Percentiles rank a stretch among this genome's conserved stretches.
phyloP scores from a whole-genome alignment of 2,113 vertebrate species.

The Anarrhichthys ocellatus region DNA sequence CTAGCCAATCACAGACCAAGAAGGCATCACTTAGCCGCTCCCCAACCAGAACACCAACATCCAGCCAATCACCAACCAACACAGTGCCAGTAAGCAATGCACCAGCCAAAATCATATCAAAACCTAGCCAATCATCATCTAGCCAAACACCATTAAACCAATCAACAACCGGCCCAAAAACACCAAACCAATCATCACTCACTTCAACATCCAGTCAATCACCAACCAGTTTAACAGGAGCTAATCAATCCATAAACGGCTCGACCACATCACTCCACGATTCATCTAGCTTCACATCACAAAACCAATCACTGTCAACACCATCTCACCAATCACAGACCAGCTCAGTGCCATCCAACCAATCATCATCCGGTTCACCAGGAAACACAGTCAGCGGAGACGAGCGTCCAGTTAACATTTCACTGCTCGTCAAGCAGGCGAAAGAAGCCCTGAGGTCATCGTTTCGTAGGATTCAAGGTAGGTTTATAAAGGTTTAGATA shows the following conservation, averaged over 20 bases:
- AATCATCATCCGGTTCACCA: background rate
- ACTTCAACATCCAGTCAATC: constrained; percentile 12
- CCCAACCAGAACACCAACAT: background rate
- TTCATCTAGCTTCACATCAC: constrained; percentile 6
- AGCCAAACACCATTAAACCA: constrained; percentile 23
- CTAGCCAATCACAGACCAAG: constrained; percentile 10
- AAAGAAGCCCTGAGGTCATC: constrained; percentile 69
- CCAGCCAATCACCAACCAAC: background rate
- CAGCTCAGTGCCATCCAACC: constrained; percentile 11
- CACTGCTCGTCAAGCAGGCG: constrained; percentile 52
- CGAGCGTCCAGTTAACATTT: constrained; percentile 37
- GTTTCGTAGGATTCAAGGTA: constrained; percentile 69
- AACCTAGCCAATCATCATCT: constrained; percentile 15
- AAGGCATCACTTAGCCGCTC: background rate
- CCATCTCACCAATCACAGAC: constrained; percentile 20
- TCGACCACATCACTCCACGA: background rate
- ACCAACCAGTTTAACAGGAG: background rate
- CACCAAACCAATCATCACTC: background rate
- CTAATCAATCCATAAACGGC: background rate
- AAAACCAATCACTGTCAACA: constrained; percentile 13
- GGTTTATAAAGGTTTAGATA: background rate
- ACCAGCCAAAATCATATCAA: background rate
- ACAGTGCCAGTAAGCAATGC: background rate
- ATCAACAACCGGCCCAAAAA: background rate
- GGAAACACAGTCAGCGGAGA: constrained; percentile 14